A percentile compares a stretch with the other conserved stretches of the same genome.
Conservation (phyloP, 2,888 invertebrate species). For the Molorchus minor region DNA sequence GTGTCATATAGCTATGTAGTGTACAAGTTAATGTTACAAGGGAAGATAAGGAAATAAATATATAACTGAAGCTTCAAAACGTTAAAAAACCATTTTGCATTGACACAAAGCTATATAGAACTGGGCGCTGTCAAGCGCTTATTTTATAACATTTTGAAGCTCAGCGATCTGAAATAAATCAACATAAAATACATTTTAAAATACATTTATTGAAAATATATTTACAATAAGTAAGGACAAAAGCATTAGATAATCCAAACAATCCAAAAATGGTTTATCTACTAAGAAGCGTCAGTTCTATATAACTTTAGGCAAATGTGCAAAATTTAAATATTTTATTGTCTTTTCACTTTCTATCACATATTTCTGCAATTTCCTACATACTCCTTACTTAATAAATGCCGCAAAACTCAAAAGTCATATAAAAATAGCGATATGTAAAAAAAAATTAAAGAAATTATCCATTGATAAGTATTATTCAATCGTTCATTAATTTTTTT, state of each 20-base stretch:
- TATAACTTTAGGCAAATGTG: slow-evolving; percentile 57
- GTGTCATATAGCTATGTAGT: too few relatives aligned
- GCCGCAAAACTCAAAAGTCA: slow-evolving; percentile 40
- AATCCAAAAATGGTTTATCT: slow-evolving; percentile 38
- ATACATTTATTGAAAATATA: slow-evolving; percentile 48
- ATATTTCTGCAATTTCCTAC: slow-evolving; percentile 42
- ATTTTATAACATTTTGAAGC: slow-evolving; percentile 61
- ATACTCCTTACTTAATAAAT: slow-evolving; percentile 35
- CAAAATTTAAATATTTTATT: slow-evolving; percentile 36
- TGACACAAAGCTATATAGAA: slow-evolving; percentile 62
- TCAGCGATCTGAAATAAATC: slow-evolving; percentile 55
- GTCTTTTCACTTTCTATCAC: slow-evolving; percentile 52
- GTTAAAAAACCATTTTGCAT: slow-evolving; percentile 50
- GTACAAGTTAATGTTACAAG: too few relatives aligned
- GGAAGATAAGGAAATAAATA: too few relatives aligned
- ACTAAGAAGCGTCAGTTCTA: slow-evolving; percentile 49
- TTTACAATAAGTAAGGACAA: slow-evolving; percentile 42
- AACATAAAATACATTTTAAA: slow-evolving; percentile 47
- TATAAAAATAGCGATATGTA: slow-evolving; percentile 4
- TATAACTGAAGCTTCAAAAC: slow-evolving; percentile 62
- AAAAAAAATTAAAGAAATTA: slow-evolving; percentile 16
- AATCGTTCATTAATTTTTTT: too few relatives aligned
- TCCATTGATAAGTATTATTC: slow-evolving; percentile 22
- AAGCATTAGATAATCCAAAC: slow-evolving; percentile 41
- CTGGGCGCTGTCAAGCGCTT: slow-evolving; percentile 55